Percentiles rank a stretch among this genome's conserved stretches.
Conservation (phyloP, 2,797 vertebrate genomes). For the Merluccius polli region DNA sequence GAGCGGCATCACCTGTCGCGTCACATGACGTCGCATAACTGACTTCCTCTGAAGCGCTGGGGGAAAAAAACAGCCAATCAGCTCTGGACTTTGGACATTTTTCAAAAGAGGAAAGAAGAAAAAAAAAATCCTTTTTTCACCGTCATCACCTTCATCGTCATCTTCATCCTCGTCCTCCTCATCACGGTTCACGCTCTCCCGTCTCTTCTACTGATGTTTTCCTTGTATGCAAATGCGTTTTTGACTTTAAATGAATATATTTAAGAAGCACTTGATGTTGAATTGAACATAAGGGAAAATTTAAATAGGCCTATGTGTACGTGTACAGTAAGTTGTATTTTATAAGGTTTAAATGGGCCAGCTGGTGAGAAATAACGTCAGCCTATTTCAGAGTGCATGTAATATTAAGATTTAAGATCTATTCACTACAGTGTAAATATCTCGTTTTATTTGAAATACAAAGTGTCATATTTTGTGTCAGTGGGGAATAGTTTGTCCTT, state of each 20-base stretch:
- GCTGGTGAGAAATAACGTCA: conserved; percentile 56
- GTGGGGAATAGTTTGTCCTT: conserved; percentile 88
- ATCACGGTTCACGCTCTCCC: conserved; percentile 34
- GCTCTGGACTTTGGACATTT: conserved; percentile 15
- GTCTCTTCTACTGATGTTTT: conserved; percentile 80
- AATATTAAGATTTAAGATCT: conserved; percentile 82
- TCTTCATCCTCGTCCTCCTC: conserved; percentile 30
- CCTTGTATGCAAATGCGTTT: conserved; percentile 88
- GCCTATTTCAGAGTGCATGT: conserved; percentile 87
- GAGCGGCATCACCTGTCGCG: conserved; percentile 96
- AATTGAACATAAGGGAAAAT: conserved; percentile 77
- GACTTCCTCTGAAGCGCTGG: conserved; percentile 52
- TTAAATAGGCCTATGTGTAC: conserved; percentile 90
- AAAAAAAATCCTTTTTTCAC: neutral
- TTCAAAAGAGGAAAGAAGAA: conserved; percentile 13
- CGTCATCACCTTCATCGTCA: neutral
- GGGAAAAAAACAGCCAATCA: neutral
- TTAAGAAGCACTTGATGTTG: conserved; percentile 92
- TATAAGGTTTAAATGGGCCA: conserved; percentile 79
- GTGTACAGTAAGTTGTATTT: conserved; percentile 91
- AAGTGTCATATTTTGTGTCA: conserved; percentile 96
- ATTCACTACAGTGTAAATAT: conserved; percentile 81
- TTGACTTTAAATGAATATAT: conserved; percentile 85
- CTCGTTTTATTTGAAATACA: conserved; percentile 83
- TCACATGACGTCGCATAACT: conserved; percentile 98